Percentiles rank a stretch among this genome's conserved stretches.
phyloP scores from a whole-genome alignment of 2,888 invertebrate genomes.

The Timema podura region DNA sequence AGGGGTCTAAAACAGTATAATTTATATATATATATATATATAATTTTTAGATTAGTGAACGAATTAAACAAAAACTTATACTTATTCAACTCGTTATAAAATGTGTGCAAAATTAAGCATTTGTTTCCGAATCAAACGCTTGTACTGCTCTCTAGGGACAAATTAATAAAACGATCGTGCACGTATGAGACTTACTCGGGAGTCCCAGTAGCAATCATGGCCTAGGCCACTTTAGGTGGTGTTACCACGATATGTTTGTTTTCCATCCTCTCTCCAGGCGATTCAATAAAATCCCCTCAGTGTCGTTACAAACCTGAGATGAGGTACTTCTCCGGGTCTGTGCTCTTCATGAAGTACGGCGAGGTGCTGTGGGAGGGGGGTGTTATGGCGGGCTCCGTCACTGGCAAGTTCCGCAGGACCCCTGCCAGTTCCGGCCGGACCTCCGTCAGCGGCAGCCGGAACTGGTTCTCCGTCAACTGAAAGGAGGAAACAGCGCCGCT shows the following conservation, averaged over 20 bases:
- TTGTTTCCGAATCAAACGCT: no score
- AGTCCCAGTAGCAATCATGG: no score
- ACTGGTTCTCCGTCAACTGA: constrained; percentile 64
- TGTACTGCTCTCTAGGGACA: no score
- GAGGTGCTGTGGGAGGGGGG: constrained; percentile 57
- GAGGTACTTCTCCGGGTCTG: constrained; percentile 58
- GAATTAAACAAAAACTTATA: background rate
- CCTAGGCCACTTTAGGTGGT: no score
- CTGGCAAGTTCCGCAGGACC: constrained; percentile 55
- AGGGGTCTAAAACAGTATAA: no score
- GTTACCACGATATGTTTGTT: no score
- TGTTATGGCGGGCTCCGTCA: constrained; percentile 56
- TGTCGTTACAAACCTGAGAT: constrained; percentile 55
- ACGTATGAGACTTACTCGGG: no score
- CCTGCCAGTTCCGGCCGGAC: constrained; percentile 67
- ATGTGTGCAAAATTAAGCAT: no score
- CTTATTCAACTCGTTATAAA: background rate
- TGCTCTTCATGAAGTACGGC: constrained; percentile 62
- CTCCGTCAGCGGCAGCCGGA: constrained; percentile 62
- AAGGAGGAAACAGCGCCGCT: background rate
- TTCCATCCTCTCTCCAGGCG: no score
- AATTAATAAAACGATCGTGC: no score
- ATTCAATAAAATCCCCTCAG: no score
- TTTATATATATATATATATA: background rate
- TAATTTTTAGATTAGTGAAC: background rate